Percentiles rank a stretch among this genome's conserved stretches.
These are phyloP conservation scores for Felis chaus DNA, from an alignment of 2,113 vertebrate genomes.

Conservation along the genomic window DNA sequence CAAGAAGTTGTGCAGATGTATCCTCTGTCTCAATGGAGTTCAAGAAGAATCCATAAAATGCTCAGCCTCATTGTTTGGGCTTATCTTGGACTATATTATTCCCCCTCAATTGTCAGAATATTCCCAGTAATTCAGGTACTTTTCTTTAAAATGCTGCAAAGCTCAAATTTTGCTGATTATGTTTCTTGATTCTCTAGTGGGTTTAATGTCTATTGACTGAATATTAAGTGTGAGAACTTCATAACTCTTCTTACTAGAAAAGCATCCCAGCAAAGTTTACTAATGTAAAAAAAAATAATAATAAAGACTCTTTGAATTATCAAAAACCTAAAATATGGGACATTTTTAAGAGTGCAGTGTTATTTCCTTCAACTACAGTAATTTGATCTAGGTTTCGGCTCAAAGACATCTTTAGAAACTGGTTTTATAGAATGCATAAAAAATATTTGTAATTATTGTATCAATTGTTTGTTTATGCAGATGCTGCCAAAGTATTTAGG, in stretches of 20 bases:
- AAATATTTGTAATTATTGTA: conserved; percentile 63
- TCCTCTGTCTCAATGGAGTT: background rate
- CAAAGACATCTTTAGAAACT: conserved; percentile 44
- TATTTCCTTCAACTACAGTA: conserved; percentile 28
- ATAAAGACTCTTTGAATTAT: background rate
- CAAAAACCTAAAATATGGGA: background rate
- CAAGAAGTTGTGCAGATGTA: background rate
- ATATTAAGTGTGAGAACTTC: background rate
- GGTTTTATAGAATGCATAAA: conserved; percentile 50
- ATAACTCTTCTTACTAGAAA: background rate
- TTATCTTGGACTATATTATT: background rate
- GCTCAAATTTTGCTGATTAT: background rate
- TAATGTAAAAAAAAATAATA: background rate
- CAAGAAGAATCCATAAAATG: background rate
- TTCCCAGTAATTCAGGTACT: background rate
- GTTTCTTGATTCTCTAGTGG: background rate
- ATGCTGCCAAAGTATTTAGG: conserved; percentile 64
- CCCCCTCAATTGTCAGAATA: background rate
- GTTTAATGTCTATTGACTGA: conserved; percentile 8
- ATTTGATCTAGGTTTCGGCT: conserved; percentile 59
- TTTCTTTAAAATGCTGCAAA: background rate
- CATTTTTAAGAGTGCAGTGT: background rate
- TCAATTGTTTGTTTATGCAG: conserved; percentile 61
- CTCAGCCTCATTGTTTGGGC: background rate
- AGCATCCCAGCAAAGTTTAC: background rate